Base-by-base conservation (phyloP, 1,140 invertebrate genomes). In the Acromyrmex echinatior region DNA sequence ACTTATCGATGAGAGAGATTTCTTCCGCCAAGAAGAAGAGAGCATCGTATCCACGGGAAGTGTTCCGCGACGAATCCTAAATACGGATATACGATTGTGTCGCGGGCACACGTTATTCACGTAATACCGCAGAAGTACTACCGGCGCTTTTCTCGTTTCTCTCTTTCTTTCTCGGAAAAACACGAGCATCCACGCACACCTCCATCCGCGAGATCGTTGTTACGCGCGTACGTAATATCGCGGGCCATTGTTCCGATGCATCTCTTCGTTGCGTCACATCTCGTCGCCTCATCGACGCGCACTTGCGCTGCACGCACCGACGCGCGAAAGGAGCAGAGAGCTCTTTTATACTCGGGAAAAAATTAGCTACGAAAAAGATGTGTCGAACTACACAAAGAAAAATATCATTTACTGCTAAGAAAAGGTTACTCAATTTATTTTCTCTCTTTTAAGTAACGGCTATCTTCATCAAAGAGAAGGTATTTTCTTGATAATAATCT, bases 211-310 rank as follows among this genome's bases (percentile, higher is more conserved):
- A 86, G 80, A 88, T 88, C 66, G 70, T 81, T 88, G 53, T 87
- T 76, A 87, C 70, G 51, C 58, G 60, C 70, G 76, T 73, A 82
- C 77, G 88, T 90, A 90, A 90, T 82, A 84, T 73, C 82, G 53
- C 51, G 73, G 45, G 49, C 85, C 21, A 90, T 91, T 91, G 89
- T 91, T 81, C 58, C 58, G 35, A 88, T 81, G 76, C 87, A 66
- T 86, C 86, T 90, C 86, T 31, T 71, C 74, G 70, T 91, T 91
- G 63, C 89, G 58, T 91, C 88, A 91, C 86, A 73, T 79, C 74
- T 65, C 9, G 25, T 63, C 63, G 86, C 31, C 31, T 65, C 77
- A 90, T 90, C 86, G 39, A 78, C 81, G 82, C 78, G 73, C 45
- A 88, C 66, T 65, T 73, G 58, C 53, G 56, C 70, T 79, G 87